phyloP scores from a whole-genome alignment of 92 coral and sea anemone genomes.

The Palythoa grandis region DNA sequence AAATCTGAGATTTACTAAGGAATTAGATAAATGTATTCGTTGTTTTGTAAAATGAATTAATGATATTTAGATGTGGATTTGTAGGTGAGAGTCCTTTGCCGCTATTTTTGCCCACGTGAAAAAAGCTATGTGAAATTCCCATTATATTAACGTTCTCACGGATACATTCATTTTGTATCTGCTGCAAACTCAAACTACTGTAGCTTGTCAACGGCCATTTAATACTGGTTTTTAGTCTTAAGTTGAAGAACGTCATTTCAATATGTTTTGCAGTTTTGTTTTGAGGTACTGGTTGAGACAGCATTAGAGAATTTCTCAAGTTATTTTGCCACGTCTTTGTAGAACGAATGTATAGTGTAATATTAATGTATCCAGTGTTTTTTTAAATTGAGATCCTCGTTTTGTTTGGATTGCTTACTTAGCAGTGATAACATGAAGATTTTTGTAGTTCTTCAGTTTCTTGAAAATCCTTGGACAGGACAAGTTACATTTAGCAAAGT shows the following conservation, averaged over 20 bases:
- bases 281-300: not conserved
- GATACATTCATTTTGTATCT: not conserved
- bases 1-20: not conserved
- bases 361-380: not conserved
- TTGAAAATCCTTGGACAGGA: too few species aligned
- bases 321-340: slow-evolving; percentile 7
- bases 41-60: not conserved
- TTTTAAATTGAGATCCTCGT: not conserved
- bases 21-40: not conserved
- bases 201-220: not conserved
- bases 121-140: not conserved
- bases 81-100: not conserved
- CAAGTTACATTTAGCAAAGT: too few species aligned
- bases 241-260: not conserved
- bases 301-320: not conserved
- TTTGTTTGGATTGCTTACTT: not conserved
- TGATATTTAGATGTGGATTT: not conserved
- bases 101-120: slow-evolving; percentile 8
- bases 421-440: too few species aligned
- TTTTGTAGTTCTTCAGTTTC: too few species aligned
- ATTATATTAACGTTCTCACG: not conserved
- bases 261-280: not conserved
- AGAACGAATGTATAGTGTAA: not conserved
- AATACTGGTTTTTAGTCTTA: not conserved
- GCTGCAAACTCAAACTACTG: not conserved